phyloP scores from a whole-genome alignment of 1,140 invertebrate genomes.

The Delia radicum region DNA sequence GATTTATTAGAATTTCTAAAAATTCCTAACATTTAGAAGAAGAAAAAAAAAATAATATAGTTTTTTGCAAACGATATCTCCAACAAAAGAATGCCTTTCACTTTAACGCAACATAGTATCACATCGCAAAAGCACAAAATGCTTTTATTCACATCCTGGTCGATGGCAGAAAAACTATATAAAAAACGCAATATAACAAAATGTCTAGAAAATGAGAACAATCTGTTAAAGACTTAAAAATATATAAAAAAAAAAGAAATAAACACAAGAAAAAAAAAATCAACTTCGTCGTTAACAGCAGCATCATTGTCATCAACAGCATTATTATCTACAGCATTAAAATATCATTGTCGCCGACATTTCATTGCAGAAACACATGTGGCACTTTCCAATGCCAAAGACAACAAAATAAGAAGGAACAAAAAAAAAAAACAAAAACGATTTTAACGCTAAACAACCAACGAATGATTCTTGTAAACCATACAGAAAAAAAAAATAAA shows the following conservation, averaged over 20 bases:
- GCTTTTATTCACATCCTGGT: constrained; percentile 8
- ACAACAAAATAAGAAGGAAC: neutral
- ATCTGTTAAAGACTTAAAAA: constrained; percentile 15
- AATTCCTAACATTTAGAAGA: no score
- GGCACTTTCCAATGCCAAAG: constrained; percentile 11
- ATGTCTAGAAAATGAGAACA: constrained; percentile 22
- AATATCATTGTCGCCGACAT: neutral
- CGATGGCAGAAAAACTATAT: neutral
- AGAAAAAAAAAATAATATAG: neutral
- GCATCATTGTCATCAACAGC: neutral
- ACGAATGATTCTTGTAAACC: neutral
- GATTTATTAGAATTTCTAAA: neutral
- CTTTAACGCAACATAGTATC: constrained; percentile 8
- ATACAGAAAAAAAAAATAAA: neutral
- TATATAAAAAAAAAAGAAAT: neutral
- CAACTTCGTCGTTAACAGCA: neutral
- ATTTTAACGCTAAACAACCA: neutral
- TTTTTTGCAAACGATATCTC: neutral
- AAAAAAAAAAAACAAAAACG: neutral
- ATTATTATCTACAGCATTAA: neutral
- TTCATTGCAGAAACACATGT: constrained; percentile 1
- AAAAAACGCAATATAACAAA: neutral
- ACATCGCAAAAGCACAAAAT: neutral
- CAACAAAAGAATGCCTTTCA: constrained; percentile 14
- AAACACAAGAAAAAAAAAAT: neutral